Conservation (phyloP, 2,888 invertebrate species). For the Frankliniella fusca region DNA sequence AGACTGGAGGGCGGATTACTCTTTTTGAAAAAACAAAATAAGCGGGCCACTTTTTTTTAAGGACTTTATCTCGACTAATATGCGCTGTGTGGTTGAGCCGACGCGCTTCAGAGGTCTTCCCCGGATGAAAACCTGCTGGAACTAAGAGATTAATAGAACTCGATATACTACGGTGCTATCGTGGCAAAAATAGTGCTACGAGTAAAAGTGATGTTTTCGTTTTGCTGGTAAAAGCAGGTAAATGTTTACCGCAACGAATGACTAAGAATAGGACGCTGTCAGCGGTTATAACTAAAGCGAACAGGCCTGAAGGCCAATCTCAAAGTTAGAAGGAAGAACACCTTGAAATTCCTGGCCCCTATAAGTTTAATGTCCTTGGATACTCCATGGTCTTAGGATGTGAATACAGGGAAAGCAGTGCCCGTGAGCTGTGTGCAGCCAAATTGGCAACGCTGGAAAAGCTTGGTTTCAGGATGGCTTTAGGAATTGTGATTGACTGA, state of each 20-base stretch:
- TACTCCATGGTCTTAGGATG: not conserved
- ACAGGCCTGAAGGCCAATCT: no score
- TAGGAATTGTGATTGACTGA: not conserved
- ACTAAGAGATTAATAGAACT: not conserved
- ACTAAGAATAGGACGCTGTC: no score
- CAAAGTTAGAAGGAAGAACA: no score
- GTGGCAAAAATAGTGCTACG: not conserved
- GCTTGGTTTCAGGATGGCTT: conserved; percentile 6
- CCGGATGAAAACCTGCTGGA: not conserved
- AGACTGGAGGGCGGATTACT: conserved; percentile 17
- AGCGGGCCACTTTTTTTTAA: no score
- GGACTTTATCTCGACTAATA: no score
- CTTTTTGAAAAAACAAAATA: not conserved
- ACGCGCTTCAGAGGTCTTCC: no score
- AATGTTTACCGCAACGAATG: no score
- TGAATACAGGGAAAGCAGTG: not conserved
- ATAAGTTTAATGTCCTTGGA: no score
- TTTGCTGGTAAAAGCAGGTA: not conserved
- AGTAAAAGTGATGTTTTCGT: not conserved
- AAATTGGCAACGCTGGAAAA: not conserved
- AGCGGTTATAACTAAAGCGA: no score
- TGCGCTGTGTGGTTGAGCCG: no score
- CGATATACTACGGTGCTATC: not conserved
- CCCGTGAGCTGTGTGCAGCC: not conserved
- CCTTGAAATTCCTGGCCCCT: no score